Percentiles rank a stretch among this genome's conserved stretches.
Evolutionary conservation across 2,888 invertebrate genomes (phyloP).

Genomic region (Drosophila peninsularis): DNA sequence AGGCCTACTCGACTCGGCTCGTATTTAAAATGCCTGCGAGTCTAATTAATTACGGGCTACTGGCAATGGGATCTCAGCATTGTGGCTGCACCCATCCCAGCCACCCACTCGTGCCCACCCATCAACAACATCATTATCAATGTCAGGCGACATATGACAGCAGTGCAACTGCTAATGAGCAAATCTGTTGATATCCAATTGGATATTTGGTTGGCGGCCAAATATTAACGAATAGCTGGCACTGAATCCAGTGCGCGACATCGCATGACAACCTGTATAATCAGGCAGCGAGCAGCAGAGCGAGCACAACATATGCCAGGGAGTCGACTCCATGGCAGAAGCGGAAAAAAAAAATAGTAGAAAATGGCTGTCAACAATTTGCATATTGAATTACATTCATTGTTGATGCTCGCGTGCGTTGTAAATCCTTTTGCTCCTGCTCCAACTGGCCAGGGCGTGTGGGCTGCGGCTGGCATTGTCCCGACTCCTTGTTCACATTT

Average conservation of each 20-base stretch:
- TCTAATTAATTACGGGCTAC: slow-evolving; percentile 74
- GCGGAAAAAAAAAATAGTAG: slow-evolving; percentile 47
- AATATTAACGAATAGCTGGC: slow-evolving; percentile 40
- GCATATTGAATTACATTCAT: slow-evolving; percentile 80
- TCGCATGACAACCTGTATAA: slow-evolving; percentile 22
- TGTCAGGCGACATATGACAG: slow-evolving; percentile 34
- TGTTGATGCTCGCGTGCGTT: slow-evolving; percentile 68
- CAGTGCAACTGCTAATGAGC: slow-evolving; percentile 54
- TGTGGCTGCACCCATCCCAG: slow-evolving; percentile 31
- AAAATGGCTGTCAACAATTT: slow-evolving; percentile 70
- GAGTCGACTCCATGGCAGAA: slow-evolving; percentile 35
- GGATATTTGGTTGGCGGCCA: slow-evolving; percentile 59
- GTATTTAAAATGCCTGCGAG: slow-evolving; percentile 76
- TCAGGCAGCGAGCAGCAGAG: background rate
- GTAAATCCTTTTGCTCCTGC: slow-evolving; percentile 22
- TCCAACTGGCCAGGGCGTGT: slow-evolving; percentile 4
- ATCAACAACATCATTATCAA: slow-evolving; percentile 52
- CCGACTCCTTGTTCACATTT: slow-evolving; percentile 48
- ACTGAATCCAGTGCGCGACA: background rate
- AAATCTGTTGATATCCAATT: slow-evolving; percentile 51
- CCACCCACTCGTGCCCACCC: background rate
- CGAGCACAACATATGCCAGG: background rate
- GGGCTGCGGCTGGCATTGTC: slow-evolving; percentile 35
- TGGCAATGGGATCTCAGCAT: slow-evolving; percentile 16
- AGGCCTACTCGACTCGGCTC: slow-evolving; percentile 48